Evolutionary conservation across 2,113 vertebrate species (phyloP).

Genomic region (Ictidomys tridecemlineatus): DNA sequence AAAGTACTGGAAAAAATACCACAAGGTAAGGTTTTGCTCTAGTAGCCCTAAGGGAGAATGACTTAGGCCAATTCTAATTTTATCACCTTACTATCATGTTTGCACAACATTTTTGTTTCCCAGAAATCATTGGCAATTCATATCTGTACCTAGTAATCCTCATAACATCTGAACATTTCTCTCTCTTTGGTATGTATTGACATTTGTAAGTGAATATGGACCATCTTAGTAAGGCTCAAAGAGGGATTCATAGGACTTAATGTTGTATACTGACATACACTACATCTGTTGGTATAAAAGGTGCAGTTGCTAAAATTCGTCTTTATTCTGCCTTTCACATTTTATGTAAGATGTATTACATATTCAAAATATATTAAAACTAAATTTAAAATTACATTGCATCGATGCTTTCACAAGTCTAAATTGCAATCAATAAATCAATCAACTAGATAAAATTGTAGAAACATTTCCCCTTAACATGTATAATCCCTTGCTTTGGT

Average conservation of each 20-base stretch:
- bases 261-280: too few relatives aligned
- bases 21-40: not conserved
- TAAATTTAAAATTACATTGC: too few relatives aligned
- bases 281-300: too few relatives aligned
- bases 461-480: too few relatives aligned
- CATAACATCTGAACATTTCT: not conserved
- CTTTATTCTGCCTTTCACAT: too few relatives aligned
- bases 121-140: constrained; percentile 32
- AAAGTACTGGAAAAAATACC: not conserved
- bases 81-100: not conserved
- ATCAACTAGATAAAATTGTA: too few relatives aligned
- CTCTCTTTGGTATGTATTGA: not conserved
- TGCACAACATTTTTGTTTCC: not conserved
- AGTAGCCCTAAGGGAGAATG: not conserved
- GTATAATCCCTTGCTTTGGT: too few relatives aligned
- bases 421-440: too few relatives aligned
- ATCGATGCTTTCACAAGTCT: too few relatives aligned
- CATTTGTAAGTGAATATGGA: not conserved
- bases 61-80: not conserved
- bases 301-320: too few relatives aligned
- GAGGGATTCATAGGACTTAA: not conserved
- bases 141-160: not conserved
- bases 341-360: not conserved
- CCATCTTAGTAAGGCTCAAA: not conserved
- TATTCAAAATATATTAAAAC: not conserved